These are phyloP conservation scores for Lepidotrigona ventralis DNA, from an alignment of 1,140 invertebrate species.

Conservation along the genomic window DNA sequence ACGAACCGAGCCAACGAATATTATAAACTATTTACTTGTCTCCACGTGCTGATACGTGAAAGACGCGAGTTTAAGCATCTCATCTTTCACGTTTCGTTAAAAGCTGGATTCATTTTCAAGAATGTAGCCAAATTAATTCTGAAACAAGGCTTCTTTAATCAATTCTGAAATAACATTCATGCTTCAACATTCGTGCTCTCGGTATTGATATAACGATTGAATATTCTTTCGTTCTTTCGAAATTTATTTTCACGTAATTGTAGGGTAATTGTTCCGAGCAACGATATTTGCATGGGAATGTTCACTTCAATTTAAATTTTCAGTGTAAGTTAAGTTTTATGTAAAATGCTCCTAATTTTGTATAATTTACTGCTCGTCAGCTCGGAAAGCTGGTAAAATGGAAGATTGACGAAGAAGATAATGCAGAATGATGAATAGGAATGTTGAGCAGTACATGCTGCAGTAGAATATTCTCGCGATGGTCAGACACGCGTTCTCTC, in stretches of 20 bases:
- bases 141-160: constrained; percentile 2
- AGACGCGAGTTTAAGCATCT: constrained; percentile 24
- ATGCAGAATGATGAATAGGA: background rate
- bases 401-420: background rate
- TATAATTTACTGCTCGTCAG: background rate
- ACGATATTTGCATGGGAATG: too few relatives aligned
- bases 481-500: background rate
- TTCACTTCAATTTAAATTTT: too few relatives aligned
- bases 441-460: background rate
- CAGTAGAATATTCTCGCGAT: background rate
- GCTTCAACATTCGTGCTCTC: too few relatives aligned
- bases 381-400: background rate
- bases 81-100: constrained; percentile 27
- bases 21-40: background rate
- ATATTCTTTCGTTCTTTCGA: background rate
- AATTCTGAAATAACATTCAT: constrained; percentile 2
- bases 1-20: constrained; percentile 3
- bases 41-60: constrained; percentile 12
- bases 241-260: background rate
- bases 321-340: too few relatives aligned
- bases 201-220: background rate
- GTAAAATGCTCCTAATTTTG: background rate
- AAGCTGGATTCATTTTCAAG: constrained; percentile 28
- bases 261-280: background rate
- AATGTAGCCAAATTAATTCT: constrained; percentile 12